These are phyloP conservation scores for Tribolium madens DNA, from an alignment of 1,140 invertebrate species.

Conservation along the genomic window DNA sequence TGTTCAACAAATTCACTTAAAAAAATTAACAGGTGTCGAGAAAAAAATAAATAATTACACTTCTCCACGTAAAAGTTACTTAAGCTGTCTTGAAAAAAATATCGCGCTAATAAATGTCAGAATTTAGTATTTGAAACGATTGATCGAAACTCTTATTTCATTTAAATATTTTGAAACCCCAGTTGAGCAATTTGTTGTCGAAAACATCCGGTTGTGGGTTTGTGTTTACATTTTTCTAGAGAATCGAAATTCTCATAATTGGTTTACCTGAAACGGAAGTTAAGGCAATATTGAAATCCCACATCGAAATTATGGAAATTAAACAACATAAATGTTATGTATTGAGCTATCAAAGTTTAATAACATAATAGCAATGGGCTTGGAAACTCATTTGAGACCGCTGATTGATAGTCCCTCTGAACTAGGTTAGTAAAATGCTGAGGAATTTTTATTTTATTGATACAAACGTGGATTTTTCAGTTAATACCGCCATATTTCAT, in stretches of 20 bases:
- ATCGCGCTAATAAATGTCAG: constrained; percentile 22
- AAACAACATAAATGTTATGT: constrained; percentile 9
- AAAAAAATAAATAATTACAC: constrained; percentile 9
- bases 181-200: not conserved
- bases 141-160: constrained; percentile 9
- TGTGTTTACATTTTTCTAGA: constrained; percentile 7
- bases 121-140: constrained; percentile 18
- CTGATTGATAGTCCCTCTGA: not conserved
- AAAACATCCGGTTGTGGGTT: constrained; percentile 1
- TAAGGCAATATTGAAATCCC: not conserved
- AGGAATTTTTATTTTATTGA: not conserved
- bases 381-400: not conserved
- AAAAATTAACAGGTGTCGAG: constrained; percentile 20
- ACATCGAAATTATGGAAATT: constrained; percentile 31
- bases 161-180: constrained; percentile 8
- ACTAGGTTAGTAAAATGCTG: not conserved
- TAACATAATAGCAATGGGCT: constrained; percentile 22
- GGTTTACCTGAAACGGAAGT: constrained; percentile 12
- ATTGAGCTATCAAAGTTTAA: constrained; percentile 2
- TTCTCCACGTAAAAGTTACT: constrained; percentile 9
- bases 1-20: not conserved
- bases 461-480: not conserved
- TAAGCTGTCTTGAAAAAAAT: constrained; percentile 10
- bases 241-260: not conserved
- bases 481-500: not conserved